Conservation (phyloP, 1,140 invertebrate genomes). For the Lineus longissimus region DNA sequence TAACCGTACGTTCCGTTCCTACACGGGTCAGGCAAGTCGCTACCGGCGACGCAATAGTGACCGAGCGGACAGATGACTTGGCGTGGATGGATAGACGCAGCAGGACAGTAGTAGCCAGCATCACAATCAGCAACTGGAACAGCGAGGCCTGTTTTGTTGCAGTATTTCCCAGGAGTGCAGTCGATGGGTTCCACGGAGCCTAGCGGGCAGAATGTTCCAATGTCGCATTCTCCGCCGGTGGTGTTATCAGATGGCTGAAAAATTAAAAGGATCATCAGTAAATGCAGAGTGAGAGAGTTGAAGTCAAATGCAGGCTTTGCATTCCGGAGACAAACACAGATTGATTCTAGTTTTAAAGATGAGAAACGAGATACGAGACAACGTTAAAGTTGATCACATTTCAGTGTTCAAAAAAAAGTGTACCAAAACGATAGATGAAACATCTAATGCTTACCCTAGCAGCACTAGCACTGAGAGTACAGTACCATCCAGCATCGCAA, state of each 20-base stretch:
- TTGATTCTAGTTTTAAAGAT: too few species aligned
- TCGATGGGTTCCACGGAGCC: slow-evolving; percentile 30
- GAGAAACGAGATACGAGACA: too few species aligned
- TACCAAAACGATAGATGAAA: too few species aligned
- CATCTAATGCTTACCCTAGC: background rate
- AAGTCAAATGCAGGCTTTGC: too few species aligned
- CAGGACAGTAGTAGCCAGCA: slow-evolving; percentile 44
- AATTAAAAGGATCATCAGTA: background rate
- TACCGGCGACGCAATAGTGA: slow-evolving; percentile 41
- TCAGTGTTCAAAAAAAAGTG: too few species aligned
- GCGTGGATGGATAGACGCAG: slow-evolving; percentile 26
- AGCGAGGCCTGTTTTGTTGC: slow-evolving; percentile 31
- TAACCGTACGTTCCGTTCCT: slow-evolving; percentile 43
- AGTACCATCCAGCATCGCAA: slow-evolving; percentile 47
- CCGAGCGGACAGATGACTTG: slow-evolving; percentile 39
- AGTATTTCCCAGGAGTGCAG: slow-evolving; percentile 45
- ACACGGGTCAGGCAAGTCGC: slow-evolving; percentile 36
- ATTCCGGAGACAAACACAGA: too few species aligned
- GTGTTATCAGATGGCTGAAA: background rate
- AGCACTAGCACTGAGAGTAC: slow-evolving; percentile 17
- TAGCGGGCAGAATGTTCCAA: slow-evolving; percentile 41
- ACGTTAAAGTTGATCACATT: too few species aligned
- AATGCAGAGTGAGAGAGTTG: background rate
- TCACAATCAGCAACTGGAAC: slow-evolving; percentile 35
- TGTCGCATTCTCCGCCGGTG: slow-evolving; percentile 35